Conservation (phyloP, 2,113 vertebrate genomes). For the Epinephelus fuscoguttatus region DNA sequence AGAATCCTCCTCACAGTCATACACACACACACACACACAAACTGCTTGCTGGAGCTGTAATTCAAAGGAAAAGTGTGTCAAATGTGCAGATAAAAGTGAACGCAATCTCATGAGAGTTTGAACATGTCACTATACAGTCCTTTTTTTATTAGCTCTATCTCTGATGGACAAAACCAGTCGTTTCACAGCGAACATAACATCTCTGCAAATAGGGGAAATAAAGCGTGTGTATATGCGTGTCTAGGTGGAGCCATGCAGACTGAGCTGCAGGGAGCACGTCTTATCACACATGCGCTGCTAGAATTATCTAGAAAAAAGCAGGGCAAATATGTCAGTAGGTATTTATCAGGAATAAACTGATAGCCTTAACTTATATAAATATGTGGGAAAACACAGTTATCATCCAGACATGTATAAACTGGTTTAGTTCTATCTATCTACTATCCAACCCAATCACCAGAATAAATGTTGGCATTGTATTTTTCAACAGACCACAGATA, state of each 20-base stretch:
- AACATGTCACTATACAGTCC: background rate
- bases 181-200: too few relatives aligned
- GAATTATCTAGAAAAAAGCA: slow-evolving; percentile 12
- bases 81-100: background rate
- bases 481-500: too few relatives aligned
- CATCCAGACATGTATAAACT: too few relatives aligned
- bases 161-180: too few relatives aligned
- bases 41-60: background rate
- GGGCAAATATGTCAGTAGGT: background rate
- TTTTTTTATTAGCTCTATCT: too few relatives aligned
- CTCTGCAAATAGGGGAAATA: background rate
- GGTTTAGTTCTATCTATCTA: too few relatives aligned
- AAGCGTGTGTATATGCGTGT: background rate
- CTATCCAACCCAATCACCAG: too few relatives aligned
- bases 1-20: background rate
- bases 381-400: too few relatives aligned
- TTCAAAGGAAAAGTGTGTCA: too few relatives aligned
- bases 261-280: background rate
- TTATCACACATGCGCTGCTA: background rate
- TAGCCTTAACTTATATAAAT: background rate
- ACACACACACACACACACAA: background rate
- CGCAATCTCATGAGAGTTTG: background rate
- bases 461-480: too few relatives aligned
- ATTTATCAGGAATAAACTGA: slow-evolving; percentile 3
- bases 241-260: background rate